Percentiles rank a stretch among this genome's conserved stretches.
Conservation (phyloP, 1,140 invertebrate species). For the Dinothrombium tinctorium region DNA sequence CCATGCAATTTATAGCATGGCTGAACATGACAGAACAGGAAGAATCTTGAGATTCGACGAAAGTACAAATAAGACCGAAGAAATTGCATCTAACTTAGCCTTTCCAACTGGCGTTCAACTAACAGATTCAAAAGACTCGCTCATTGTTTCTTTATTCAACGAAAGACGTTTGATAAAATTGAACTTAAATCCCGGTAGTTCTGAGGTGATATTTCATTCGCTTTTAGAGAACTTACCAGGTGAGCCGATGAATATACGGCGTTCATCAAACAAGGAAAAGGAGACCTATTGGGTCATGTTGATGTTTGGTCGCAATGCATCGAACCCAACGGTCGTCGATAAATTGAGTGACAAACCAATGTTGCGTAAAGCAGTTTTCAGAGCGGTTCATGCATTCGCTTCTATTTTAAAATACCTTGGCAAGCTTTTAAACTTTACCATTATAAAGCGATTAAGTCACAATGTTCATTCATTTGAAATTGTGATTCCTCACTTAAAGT, state of each 20-base stretch:
- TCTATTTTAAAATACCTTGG: constrained; percentile 9
- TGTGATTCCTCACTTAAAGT: constrained; percentile 8
- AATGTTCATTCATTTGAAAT: too few species aligned
- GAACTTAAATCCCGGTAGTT: constrained; percentile 42
- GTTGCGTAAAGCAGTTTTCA: constrained; percentile 18
- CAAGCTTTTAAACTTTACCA: too few species aligned
- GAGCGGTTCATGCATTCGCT: constrained; percentile 13
- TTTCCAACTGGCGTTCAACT: constrained; percentile 26
- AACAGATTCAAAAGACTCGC: constrained; percentile 44
- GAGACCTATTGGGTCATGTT: constrained; percentile 41
- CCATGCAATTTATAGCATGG: constrained; percentile 1
- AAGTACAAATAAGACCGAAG: constrained; percentile 1
- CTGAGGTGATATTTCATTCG: too few species aligned
- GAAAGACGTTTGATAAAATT: constrained; percentile 31
- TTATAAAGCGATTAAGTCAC: too few species aligned
- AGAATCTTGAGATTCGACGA: constrained; percentile 5
- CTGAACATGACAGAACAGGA: constrained; percentile 8
- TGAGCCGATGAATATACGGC: constrained; percentile 47
- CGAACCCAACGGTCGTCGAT: constrained; percentile 18
- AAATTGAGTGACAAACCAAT: constrained; percentile 19
- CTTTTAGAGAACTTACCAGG: constrained; percentile 59
- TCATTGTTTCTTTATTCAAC: constrained; percentile 37
- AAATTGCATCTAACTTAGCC: not conserved
- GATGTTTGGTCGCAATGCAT: constrained; percentile 19
- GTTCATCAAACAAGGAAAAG: constrained; percentile 12